These are phyloP conservation scores for Phymanthus crucifer DNA, from an alignment of 92 coral and sea anemone species.

Conservation along the genomic window DNA sequence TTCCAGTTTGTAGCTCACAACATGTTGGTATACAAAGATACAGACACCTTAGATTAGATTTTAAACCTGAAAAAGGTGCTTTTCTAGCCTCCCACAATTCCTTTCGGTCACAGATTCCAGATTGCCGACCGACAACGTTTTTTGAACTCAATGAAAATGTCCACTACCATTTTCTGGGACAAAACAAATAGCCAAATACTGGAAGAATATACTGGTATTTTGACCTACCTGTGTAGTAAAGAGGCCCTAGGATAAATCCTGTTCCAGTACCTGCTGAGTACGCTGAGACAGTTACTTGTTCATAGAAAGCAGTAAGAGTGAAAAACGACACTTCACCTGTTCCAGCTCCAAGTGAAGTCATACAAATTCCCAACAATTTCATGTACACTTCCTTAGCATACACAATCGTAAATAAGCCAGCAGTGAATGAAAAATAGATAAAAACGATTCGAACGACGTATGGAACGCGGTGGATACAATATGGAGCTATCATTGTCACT, in stretches of 20 bases:
- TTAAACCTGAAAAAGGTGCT: too few relatives aligned
- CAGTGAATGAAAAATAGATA: conserved; percentile 64
- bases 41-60: too few relatives aligned
- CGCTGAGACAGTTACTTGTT: conserved; percentile 80
- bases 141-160: too few relatives aligned
- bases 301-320: conserved; percentile 79
- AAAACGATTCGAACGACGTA: conserved; percentile 68
- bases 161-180: too few relatives aligned
- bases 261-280: conserved; percentile 89
- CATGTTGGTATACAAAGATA: too few relatives aligned
- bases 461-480: conserved; percentile 75
- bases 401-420: conserved; percentile 79
- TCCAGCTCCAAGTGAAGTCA: conserved; percentile 87
- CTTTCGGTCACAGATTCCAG: too few relatives aligned
- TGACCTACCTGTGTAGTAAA: conserved; percentile 78
- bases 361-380: conserved; percentile 77
- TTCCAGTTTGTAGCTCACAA: too few relatives aligned
- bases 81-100: too few relatives aligned
- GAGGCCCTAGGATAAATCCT: conserved; percentile 77
- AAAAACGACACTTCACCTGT: conserved; percentile 80
- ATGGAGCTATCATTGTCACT: conserved; percentile 81
- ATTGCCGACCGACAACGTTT: too few relatives aligned
- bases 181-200: too few relatives aligned
- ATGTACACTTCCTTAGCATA: conserved; percentile 77
- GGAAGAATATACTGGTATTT: background rate